phyloP scores from a whole-genome alignment of 2,888 invertebrate genomes.

The Drosophila trichaetosa region DNA sequence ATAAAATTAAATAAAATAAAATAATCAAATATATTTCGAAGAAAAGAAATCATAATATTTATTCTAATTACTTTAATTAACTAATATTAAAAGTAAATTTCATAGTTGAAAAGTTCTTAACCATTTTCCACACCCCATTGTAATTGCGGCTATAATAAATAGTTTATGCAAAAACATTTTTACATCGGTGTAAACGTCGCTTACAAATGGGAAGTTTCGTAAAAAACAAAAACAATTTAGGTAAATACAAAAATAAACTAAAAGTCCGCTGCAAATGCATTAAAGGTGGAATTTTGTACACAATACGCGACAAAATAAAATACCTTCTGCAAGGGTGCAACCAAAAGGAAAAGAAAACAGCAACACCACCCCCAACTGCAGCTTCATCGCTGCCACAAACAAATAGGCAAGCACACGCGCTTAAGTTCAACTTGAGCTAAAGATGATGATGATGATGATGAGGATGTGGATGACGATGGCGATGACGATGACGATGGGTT shows the following conservation, averaged over 20 bases:
- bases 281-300: neutral
- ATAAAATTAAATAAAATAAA: neutral
- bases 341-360: constrained; percentile 13
- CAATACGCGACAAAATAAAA: neutral
- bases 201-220: neutral
- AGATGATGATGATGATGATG: constrained; percentile 36
- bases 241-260: neutral
- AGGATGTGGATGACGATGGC: constrained; percentile 8
- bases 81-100: too few species aligned
- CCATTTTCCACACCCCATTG: neutral
- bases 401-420: constrained; percentile 62
- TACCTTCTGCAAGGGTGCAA: neutral
- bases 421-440: constrained; percentile 57
- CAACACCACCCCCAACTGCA: neutral
- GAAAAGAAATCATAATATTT: neutral
- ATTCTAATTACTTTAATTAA: too few species aligned
- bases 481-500: constrained; percentile 24
- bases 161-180: neutral
- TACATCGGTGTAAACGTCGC: neutral
- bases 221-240: neutral
- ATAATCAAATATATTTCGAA: neutral
- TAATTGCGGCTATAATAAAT: neutral
- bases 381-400: neutral
- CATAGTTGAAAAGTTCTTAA: neutral
- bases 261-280: neutral